Percentiles rank a stretch among this genome's conserved stretches.
phyloP scores from a whole-genome alignment of 2,888 invertebrate genomes.

The Podabrus alpinus region DNA sequence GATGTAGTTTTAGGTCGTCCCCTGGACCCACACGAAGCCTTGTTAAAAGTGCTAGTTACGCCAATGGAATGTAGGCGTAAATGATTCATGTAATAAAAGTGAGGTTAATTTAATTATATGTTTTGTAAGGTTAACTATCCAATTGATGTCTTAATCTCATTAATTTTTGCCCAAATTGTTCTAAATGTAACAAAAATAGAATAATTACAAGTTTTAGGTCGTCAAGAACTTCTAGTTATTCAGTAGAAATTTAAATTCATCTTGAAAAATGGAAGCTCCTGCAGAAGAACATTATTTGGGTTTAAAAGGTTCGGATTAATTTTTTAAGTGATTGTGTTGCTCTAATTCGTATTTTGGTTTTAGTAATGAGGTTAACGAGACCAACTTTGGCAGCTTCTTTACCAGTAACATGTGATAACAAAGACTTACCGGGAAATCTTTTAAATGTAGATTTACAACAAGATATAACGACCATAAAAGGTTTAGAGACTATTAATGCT shows the following conservation, averaged over 20 bases:
- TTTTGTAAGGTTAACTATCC: not conserved
- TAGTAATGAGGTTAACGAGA: constrained; percentile 92
- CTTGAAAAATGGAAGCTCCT: not conserved
- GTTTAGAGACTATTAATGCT: constrained; percentile 79
- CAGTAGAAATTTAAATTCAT: not conserved
- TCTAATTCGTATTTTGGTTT: constrained; percentile 27
- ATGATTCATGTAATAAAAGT: not conserved
- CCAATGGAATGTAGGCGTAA: not conserved
- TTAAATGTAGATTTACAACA: constrained; percentile 77
- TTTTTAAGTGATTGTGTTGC: not conserved
- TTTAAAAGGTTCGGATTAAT: constrained; percentile 43
- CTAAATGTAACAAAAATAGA: not conserved
- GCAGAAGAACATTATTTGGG: constrained; percentile 49
- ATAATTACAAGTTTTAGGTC: not conserved
- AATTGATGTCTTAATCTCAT: not conserved
- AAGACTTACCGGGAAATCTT: constrained; percentile 82
- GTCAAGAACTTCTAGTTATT: not conserved
- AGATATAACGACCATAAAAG: constrained; percentile 82
- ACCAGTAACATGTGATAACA: constrained; percentile 81
- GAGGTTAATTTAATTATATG: not conserved
- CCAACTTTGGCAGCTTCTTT: constrained; percentile 84
- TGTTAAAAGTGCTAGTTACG: not conserved
- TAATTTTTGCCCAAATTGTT: not conserved
- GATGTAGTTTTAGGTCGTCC: no score
- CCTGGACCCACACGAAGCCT: no score